Evolutionary conservation across 2,113 vertebrate genomes (phyloP), one percentile per base, ranked within the genome.

Genomic region (Megaptera novaeangliae): DNA sequence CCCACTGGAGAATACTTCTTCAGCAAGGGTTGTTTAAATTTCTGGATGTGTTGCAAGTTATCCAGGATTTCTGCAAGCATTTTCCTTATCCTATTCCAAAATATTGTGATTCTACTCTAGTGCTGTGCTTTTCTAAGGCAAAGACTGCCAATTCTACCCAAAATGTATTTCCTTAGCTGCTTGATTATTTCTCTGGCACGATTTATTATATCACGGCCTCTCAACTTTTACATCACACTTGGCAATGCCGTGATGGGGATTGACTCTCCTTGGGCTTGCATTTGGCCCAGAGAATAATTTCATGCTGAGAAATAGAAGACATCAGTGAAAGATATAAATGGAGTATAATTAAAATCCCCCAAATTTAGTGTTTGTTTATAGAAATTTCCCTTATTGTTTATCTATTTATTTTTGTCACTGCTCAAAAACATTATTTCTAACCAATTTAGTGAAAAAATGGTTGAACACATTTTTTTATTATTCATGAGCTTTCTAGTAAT

Each of bases 401-500:
- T 57, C 12, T 86, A 68, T 63, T 88, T 92, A 82, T 68, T 74
- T 96, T 96, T 91, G 69, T 91, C 36, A 89, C 34, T 83, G 21
- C 34, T 13, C 6, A 15, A 75, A 95, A 91, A 88, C 8, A 93
- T 77, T 75, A 85, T 75, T 94, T 91, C 41, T 74, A 88, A 83
- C 13, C 39, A 97, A 75, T 63, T 93, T 93, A 85, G 31, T 86
- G 4, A 57, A 97, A 85, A 27, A 91, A 95, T 82, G 81, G 27
- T 68, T 86, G 31, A 86, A 86, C 9, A 96, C 8, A 36, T 94
- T 94, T 84, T 87, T 75, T 55, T 82, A 34, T 83, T 95, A 78
- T 83, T 96, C 57, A 86, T 89, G 34, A 93, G 7, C 44, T 87
- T 94, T 82, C 41, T 86, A 93, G 86, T 49, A 92, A 95, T 82